Conservation (phyloP, 2,797 vertebrate species). For the Catharus ustulatus region DNA sequence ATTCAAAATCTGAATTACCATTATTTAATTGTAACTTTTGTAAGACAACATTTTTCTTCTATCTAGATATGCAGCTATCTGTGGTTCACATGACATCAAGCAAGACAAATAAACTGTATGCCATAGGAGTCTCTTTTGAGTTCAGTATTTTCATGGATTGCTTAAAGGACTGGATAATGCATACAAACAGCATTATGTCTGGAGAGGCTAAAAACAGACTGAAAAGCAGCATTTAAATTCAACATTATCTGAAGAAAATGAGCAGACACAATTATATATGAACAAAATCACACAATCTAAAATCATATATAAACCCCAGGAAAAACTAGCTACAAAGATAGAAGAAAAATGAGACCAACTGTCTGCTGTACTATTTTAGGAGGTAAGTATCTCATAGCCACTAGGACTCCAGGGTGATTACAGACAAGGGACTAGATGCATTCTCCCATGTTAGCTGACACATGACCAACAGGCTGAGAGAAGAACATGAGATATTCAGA, state of each 20-base stretch:
- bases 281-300: not conserved
- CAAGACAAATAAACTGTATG: not conserved
- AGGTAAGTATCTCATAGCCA: not conserved
- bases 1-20: not conserved
- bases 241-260: not conserved
- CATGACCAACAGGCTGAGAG: not conserved
- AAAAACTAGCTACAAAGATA: not conserved
- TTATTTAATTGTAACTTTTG: not conserved
- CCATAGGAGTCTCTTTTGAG: not conserved
- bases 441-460: not conserved
- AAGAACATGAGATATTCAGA: not conserved
- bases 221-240: not conserved
- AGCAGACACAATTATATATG: not conserved
- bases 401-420: not conserved
- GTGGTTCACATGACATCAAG: not conserved
- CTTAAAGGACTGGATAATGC: not conserved
- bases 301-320: not conserved
- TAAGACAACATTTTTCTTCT: not conserved
- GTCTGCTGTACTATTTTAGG: not conserved
- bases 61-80: not conserved
- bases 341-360: not conserved
- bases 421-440: not conserved
- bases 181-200: not conserved
- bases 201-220: not conserved
- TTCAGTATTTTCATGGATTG: not conserved